A percentile compares a stretch with the other conserved stretches of the same genome.
phyloP scores from a whole-genome alignment of 2,888 invertebrate genomes.

The Cremastinae sp. region DNA sequence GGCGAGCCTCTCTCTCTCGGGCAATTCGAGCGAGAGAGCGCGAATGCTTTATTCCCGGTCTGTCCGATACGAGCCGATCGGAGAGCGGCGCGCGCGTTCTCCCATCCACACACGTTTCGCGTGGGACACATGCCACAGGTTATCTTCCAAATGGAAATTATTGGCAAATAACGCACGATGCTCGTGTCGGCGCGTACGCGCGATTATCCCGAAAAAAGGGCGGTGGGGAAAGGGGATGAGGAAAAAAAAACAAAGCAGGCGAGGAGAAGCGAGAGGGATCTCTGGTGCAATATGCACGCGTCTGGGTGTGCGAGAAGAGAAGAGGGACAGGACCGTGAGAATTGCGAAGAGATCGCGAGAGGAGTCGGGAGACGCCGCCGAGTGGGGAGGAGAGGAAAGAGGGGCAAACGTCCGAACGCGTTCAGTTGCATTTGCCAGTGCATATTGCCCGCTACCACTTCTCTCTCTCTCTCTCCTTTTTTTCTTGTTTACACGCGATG shows the following conservation, averaged over 20 bases:
- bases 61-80: background rate
- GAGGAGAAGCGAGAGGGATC: conserved; percentile 39
- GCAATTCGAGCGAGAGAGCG: too few species aligned
- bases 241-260: conserved; percentile 31
- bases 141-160: conserved; percentile 58
- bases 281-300: conserved; percentile 54
- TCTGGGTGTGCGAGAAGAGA: conserved; percentile 13
- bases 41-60: too few species aligned
- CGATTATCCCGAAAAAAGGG: conserved; percentile 24
- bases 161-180: conserved; percentile 31
- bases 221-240: conserved; percentile 52
- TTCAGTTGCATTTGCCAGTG: conserved; percentile 59
- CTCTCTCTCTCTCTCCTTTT: conserved; percentile 47
- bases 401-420: conserved; percentile 41
- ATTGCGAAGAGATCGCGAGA: conserved; percentile 40
- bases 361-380: conserved; percentile 2
- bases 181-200: conserved; percentile 5
- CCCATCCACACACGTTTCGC: conserved; percentile 24
- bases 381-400: conserved; percentile 24
- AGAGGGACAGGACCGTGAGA: conserved; percentile 51
- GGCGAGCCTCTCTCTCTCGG: background rate
- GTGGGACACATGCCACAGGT: conserved; percentile 56
- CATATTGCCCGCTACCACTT: conserved; percentile 49
- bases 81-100: conserved; percentile 30
- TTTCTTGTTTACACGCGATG: conserved; percentile 63